phyloP scores from a whole-genome alignment of 2,797 vertebrate species.

The Sebastes cheni region DNA sequence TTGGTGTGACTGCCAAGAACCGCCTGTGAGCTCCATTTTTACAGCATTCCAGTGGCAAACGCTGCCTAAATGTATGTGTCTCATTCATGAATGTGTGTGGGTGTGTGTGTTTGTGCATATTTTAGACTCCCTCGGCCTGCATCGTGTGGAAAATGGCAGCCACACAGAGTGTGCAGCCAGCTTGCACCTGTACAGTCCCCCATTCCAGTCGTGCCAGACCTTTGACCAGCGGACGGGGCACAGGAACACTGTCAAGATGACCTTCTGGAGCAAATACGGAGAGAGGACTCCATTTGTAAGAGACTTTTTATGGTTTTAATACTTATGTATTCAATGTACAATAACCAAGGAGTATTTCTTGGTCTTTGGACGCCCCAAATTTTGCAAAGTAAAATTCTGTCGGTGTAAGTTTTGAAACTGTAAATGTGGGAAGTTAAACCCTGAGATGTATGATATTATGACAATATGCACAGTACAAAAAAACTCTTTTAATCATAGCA shows the following conservation, averaged over 20 bases:
- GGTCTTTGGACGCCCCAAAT: neutral
- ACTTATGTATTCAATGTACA: neutral
- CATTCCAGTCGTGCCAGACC: conserved; percentile 90
- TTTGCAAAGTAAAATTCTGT: neutral
- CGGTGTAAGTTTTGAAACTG: neutral
- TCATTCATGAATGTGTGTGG: neutral
- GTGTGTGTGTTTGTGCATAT: neutral
- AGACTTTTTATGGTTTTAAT: neutral
- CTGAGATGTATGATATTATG: neutral
- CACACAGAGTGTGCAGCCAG: conserved; percentile 93
- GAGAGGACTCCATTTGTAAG: conserved; percentile 90
- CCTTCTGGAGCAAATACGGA: conserved; percentile 95
- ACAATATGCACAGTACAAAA: neutral
- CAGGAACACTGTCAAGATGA: conserved; percentile 92
- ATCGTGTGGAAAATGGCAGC: conserved; percentile 96
- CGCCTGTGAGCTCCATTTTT: conserved; percentile 13
- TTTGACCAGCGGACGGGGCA: conserved; percentile 98
- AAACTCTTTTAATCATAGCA: neutral
- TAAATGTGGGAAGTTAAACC: neutral
- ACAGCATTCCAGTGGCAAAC: conserved; percentile 28
- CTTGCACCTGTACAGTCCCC: conserved; percentile 95
- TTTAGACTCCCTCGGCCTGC: conserved; percentile 93
- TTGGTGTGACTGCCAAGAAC: conserved; percentile 23
- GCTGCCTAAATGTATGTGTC: neutral
- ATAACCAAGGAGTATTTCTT: neutral